Conservation (phyloP, 2,888 invertebrate species). For the Argynnis bischoffii region DNA sequence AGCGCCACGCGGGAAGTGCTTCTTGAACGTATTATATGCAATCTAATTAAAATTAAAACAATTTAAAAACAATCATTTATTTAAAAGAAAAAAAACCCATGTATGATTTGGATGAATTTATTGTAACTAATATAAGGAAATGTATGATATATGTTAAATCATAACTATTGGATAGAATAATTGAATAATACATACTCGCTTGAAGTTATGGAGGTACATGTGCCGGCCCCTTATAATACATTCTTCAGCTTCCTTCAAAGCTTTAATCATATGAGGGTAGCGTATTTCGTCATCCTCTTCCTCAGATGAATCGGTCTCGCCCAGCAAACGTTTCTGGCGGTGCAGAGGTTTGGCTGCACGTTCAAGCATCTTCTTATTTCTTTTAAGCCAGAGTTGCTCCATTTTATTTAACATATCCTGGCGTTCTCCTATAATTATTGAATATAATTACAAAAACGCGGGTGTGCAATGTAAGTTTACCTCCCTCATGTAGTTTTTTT, state of each 20-base stretch:
- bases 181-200: slow-evolving; percentile 48
- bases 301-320: slow-evolving; percentile 54
- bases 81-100: background rate
- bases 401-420: slow-evolving; percentile 87
- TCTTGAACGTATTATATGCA: slow-evolving; percentile 44
- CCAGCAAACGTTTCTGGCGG: slow-evolving; percentile 51
- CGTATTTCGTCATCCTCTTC: slow-evolving; percentile 66
- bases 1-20: slow-evolving; percentile 40
- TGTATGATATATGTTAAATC: too few relatives aligned
- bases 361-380: slow-evolving; percentile 71
- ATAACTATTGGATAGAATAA: too few relatives aligned
- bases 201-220: slow-evolving; percentile 55
- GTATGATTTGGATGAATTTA: background rate
- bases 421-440: slow-evolving; percentile 83
- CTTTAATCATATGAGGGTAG: slow-evolving; percentile 54
- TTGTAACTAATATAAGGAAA: too few relatives aligned
- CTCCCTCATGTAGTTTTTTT: too few relatives aligned
- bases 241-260: slow-evolving; percentile 85
- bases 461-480: too few relatives aligned
- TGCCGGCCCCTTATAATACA: slow-evolving; percentile 83
- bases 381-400: slow-evolving; percentile 87
- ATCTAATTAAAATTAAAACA: slow-evolving; percentile 43
- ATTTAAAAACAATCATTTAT: background rate
- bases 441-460: background rate
- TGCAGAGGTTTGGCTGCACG: slow-evolving; percentile 63